Evolutionary conservation across 1,140 invertebrate genomes (phyloP), one percentile per base, ranked within the genome.

Genomic region (Sycobia sp.): DNA sequence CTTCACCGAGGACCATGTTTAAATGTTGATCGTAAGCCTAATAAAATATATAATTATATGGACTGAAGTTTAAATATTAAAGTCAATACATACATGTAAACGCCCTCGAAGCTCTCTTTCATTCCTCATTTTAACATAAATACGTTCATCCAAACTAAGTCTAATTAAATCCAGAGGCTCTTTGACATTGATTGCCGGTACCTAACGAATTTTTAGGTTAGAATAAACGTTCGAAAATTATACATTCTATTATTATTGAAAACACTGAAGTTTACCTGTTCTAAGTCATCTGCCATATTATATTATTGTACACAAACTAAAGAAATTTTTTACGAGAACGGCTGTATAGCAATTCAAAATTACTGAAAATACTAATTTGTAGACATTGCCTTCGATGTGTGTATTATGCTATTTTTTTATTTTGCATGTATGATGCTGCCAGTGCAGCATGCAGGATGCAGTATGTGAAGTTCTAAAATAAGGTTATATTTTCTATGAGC

Each of bases 61-160:
- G 13, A 53, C 9, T 39, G 7, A 49, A 49, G 1, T 11, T 14
- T 14, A 55, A 43, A 20, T 7, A 11, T 22, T 3, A 27, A 20
- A 13, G 0, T 7, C 14, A 23, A 60, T 65, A 83, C 87, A 88
- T 88, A 97, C 95, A 83, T 98, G 95, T 39, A 99, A 82, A 73
- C 94, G 87, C 25, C 97, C 97, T 64, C 92, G 83, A 14, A 99
- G 82, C 82, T 99, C 97, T 62, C 97, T 84, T 75, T 99, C 97
- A 82, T 98, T 97, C 58, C 96, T 87, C 95, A 99, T 98, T 86
- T 99, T 99, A 0, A 99, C 96, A 76, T 97, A 98, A 74, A 99
- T 97, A 73, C 94, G 88, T 82, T 99, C 97, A 84, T 99, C 97
- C 66, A 99, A 86, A 83, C 95, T 97, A 4, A 99, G 82, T 63